Evolutionary conservation across 92 coral and sea anemone species (phyloP).

Genomic region (Actinernus sp.): DNA sequence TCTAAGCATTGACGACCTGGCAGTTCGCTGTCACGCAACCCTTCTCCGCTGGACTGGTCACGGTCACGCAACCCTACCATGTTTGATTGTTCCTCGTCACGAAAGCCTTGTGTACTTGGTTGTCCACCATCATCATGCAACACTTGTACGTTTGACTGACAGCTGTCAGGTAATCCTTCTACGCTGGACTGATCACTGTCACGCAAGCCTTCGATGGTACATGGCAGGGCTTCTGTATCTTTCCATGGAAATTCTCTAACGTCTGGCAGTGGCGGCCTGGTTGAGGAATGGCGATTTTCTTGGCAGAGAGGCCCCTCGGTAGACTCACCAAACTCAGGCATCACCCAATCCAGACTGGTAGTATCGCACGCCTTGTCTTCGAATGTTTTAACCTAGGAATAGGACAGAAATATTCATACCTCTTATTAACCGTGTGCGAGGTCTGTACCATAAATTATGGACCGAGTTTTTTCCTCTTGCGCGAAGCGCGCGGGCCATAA

Average conservation of each 20-base stretch:
- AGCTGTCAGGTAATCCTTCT: background rate
- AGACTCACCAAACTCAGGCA: conserved; percentile 5
- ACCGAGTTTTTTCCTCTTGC: too few relatives aligned
- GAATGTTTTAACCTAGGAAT: conserved; percentile 6
- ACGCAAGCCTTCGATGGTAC: background rate
- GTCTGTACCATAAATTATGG: too few relatives aligned
- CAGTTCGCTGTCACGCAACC: background rate
- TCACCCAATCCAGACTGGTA: conserved; percentile 19
- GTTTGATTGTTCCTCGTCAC: background rate
- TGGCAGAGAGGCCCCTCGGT: too few relatives aligned
- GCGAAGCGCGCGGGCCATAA: too few relatives aligned
- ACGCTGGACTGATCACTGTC: background rate
- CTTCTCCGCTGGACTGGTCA: background rate
- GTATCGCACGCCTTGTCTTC: conserved; percentile 41
- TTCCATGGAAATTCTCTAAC: background rate
- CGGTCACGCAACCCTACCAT: background rate
- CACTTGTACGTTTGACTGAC: background rate
- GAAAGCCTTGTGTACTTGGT: background rate
- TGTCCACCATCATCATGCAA: background rate
- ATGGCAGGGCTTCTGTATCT: background rate
- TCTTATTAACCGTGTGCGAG: too few relatives aligned
- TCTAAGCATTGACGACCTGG: too few relatives aligned
- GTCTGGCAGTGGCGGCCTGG: background rate
- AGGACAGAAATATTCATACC: too few relatives aligned
- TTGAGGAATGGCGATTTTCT: too few relatives aligned